Base-by-base conservation (phyloP, 2,888 invertebrate genomes). In the Andricus quercusramuli region DNA sequence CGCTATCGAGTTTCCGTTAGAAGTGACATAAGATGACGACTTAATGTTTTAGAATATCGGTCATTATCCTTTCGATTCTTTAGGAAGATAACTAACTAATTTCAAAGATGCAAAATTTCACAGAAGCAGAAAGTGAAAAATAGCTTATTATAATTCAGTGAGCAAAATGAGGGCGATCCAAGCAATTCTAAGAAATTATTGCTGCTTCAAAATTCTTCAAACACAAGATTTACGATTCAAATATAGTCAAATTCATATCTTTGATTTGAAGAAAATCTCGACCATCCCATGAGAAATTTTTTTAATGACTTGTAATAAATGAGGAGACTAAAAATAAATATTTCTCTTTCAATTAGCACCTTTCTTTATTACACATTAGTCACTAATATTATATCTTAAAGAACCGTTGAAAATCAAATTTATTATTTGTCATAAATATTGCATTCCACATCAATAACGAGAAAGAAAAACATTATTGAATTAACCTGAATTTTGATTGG, bases 311-410 rank as follows among this genome's bases (percentile, higher is more conserved):
- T 62, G 15, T 13, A 22, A 25, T 62, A 62, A 22, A 62, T 13
- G 6, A 15, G 3, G 25, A 25, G 22, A 3, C 17, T 6, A 5
- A 25, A 62, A 29, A 62, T 11, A 25, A 25, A 62, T 25, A 25
- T 25, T 62, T 62, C 4, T 62, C 62, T 62, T 5, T 62, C 62
- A 62, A 62, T 62, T 62, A 62, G 62, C 62, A 62, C 25, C 62
- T 62, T 15, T 11, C 25, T 25, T 62, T 62, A 62, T 62, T 62
- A 62, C 62, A 15, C 13, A 22, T 25, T 25, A 62, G 0, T 22
- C 62, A 11, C 22, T 25, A 11, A 62, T 25, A 62, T 62, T 1
- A 62, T 25, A 22, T 25, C 3, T 25, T 25, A 25, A 59, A 62
- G 62, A 62, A 62, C 62, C 62, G 62, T 15, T 62, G 25, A 25